phyloP scores from a whole-genome alignment of 2,113 vertebrate species.

The Narcine bancroftii region DNA sequence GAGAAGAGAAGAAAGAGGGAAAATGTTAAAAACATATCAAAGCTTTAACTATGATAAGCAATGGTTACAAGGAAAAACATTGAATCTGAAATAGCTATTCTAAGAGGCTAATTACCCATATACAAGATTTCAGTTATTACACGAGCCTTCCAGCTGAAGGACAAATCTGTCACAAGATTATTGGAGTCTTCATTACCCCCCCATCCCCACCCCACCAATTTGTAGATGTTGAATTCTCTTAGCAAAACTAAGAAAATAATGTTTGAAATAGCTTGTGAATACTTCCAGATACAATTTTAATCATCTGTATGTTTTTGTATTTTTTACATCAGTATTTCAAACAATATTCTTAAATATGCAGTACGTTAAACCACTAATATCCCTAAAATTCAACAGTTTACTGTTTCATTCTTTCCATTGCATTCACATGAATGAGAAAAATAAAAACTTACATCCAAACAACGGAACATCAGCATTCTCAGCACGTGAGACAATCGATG shows the following conservation, averaged over 20 bases:
- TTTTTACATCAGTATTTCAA: not conserved
- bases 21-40: not conserved
- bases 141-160: not conserved
- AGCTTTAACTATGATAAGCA: not conserved
- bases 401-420: no score
- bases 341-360: not conserved
- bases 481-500: constrained; percentile 76
- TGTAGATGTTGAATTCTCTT: not conserved
- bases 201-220: no score
- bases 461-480: constrained; percentile 76
- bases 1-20: no score
- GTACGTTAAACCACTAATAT: not conserved
- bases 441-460: constrained; percentile 76
- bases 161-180: not conserved
- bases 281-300: not conserved
- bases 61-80: not conserved
- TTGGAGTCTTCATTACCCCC: not conserved
- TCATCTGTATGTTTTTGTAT: no score
- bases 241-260: not conserved
- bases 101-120: not conserved
- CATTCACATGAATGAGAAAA: not conserved
- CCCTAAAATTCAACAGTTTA: not conserved
- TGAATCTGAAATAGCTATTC: not conserved
- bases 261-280: not conserved
- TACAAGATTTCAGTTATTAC: not conserved